These are phyloP conservation scores for Sebastes hubbsi DNA, from an alignment of 2,797 vertebrate species.

Conservation along the genomic window DNA sequence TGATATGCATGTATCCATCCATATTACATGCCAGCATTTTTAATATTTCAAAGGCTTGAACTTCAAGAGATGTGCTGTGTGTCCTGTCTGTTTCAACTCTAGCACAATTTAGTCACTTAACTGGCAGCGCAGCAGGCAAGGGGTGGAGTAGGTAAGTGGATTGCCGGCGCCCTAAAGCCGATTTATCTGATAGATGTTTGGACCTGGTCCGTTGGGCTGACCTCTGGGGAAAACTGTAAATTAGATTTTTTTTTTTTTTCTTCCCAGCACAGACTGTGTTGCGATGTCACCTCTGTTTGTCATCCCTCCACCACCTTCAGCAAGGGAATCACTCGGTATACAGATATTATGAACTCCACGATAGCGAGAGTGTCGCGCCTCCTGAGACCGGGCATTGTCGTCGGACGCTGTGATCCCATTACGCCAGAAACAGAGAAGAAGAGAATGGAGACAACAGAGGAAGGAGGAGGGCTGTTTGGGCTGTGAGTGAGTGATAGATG, in stretches of 20 bases:
- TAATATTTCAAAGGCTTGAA: constrained; percentile 26
- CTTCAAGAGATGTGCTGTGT: constrained; percentile 16
- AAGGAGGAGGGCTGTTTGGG: constrained; percentile 30
- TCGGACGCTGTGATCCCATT: constrained; percentile 16
- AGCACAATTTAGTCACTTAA: constrained; percentile 57
- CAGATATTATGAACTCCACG: constrained; percentile 61
- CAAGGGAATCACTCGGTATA: constrained; percentile 39
- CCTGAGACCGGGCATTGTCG: constrained; percentile 20
- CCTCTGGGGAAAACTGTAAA: constrained; percentile 74
- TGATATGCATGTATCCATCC: not conserved
- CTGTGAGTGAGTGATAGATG: constrained; percentile 65
- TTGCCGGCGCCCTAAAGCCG: constrained; percentile 67
- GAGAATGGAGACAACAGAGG: constrained; percentile 35
- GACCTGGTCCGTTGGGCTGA: constrained; percentile 57
- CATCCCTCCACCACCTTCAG: constrained; percentile 36
- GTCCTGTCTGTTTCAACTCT: constrained; percentile 36
- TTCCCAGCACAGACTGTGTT: constrained; percentile 32
- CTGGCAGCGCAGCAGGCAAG: constrained; percentile 46
- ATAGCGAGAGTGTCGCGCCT: constrained; percentile 21
- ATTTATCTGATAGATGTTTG: constrained; percentile 78
- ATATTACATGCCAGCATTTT: not conserved
- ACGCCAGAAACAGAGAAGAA: constrained; percentile 10
- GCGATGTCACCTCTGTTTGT: constrained; percentile 62
- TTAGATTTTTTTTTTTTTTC: constrained; percentile 65
- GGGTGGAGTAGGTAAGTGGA: constrained; percentile 65